Evolutionary conservation across 1,140 invertebrate genomes (phyloP).

Genomic region (Prorops nasuta): DNA sequence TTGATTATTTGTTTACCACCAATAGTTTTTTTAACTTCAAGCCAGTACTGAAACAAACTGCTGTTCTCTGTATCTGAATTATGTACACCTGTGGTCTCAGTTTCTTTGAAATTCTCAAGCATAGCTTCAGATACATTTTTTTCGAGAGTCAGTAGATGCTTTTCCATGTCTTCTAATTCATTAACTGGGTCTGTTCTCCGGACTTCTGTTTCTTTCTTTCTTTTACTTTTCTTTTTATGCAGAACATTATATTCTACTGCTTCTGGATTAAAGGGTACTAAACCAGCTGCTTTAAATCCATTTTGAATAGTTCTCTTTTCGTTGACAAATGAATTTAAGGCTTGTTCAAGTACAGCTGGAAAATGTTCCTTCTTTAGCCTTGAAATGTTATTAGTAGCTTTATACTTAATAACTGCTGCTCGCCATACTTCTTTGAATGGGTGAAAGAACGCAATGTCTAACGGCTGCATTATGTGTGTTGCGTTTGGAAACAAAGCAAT

Average conservation of each 20-base stretch:
- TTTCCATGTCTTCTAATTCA: background rate
- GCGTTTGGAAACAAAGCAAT: constrained; percentile 39
- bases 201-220: too few species aligned
- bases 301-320: constrained; percentile 3
- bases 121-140: constrained; percentile 1
- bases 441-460: constrained; percentile 42
- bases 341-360: background rate
- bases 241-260: constrained; percentile 6
- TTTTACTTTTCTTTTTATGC: background rate
- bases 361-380: constrained; percentile 12
- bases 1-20: too few species aligned
- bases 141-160: constrained; percentile 3
- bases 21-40: too few species aligned
- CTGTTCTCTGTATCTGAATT: constrained; percentile 5
- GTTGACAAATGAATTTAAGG: background rate
- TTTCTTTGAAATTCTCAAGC: constrained; percentile 6
- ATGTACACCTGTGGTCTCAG: background rate
- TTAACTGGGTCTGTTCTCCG: background rate
- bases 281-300: constrained; percentile 10
- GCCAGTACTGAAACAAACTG: constrained; percentile 16
- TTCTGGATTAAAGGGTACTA: constrained; percentile 7
- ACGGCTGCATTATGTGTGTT: constrained; percentile 44
- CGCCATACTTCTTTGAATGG: constrained; percentile 38
- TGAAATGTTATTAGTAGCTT: constrained; percentile 11
- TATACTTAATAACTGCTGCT: constrained; percentile 24